These are phyloP conservation scores for Sycophaga agraensis DNA, from an alignment of 1,140 invertebrate genomes.

Conservation along the genomic window DNA sequence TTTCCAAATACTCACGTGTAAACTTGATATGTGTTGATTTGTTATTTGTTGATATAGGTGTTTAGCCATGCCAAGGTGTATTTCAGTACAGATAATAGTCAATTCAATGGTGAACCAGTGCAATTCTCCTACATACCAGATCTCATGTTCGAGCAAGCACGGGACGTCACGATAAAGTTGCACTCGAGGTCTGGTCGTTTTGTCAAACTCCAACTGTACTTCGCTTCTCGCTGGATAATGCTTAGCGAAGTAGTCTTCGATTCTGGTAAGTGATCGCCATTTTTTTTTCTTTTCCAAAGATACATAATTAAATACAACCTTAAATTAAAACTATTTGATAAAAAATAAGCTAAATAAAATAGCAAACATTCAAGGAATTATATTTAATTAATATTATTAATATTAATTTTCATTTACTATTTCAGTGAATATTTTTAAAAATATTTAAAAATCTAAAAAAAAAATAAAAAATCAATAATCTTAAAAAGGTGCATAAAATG, in stretches of 20 bases:
- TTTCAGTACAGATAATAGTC: conserved; percentile 70
- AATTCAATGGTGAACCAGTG: conserved; percentile 67
- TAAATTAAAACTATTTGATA: no score
- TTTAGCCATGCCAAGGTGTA: conserved; percentile 71
- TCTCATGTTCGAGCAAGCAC: conserved; percentile 74
- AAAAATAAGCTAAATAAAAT: no score
- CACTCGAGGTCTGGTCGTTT: conserved; percentile 75
- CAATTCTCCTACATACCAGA: conserved; percentile 80
- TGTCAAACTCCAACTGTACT: conserved; percentile 80
- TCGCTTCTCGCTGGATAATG: conserved; percentile 83
- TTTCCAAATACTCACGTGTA: no score
- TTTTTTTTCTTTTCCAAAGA: background rate
- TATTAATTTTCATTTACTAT: no score
- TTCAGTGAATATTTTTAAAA: no score
- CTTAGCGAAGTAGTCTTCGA: conserved; percentile 83
- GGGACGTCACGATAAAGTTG: conserved; percentile 81
- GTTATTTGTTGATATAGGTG: no score
- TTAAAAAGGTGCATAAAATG: no score
- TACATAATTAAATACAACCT: conserved; percentile 32
- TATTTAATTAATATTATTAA: no score
- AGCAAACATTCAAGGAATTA: no score
- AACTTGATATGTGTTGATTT: no score
- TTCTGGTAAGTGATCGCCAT: conserved; percentile 62
- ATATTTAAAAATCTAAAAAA: no score
- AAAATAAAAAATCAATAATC: no score